A percentile compares a stretch with the other conserved stretches of the same genome.
Evolutionary conservation across 1,140 invertebrate species (phyloP).

Genomic region (Aphaenogaster floridana): DNA sequence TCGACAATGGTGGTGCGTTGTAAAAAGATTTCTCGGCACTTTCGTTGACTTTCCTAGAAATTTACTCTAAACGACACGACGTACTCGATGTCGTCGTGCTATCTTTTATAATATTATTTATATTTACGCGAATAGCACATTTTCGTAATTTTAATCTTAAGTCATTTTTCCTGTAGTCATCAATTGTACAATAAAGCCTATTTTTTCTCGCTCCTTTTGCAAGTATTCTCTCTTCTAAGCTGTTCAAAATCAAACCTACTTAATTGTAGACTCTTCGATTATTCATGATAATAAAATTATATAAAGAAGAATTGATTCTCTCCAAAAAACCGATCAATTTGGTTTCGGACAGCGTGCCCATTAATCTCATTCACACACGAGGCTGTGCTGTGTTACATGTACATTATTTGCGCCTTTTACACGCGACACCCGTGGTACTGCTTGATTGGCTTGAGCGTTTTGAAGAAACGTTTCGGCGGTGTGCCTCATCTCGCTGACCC

Average conservation of each 20-base stretch:
- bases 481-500: neutral
- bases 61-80: neutral
- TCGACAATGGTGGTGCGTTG: neutral
- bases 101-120: slow-evolving; percentile 5
- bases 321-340: slow-evolving; percentile 27
- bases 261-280: neutral
- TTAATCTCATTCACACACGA: slow-evolving; percentile 7
- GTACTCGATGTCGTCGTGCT: neutral
- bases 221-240: slow-evolving; percentile 9
- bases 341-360: slow-evolving; percentile 42
- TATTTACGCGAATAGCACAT: neutral
- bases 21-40: neutral
- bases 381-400: slow-evolving; percentile 43
- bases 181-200: neutral
- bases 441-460: slow-evolving; percentile 51
- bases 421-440: slow-evolving; percentile 28
- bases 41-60: neutral
- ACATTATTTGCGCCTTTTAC: slow-evolving; percentile 18
- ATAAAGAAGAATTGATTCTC: neutral
- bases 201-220: neutral
- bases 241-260: neutral
- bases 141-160: slow-evolving; percentile 14
- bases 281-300: slow-evolving; percentile 5
- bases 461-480: neutral
- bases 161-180: neutral